Percentiles rank a stretch among this genome's conserved stretches.
Evolutionary conservation across 2,113 vertebrate genomes (phyloP).

Genomic region (Hipposideros armiger): DNA sequence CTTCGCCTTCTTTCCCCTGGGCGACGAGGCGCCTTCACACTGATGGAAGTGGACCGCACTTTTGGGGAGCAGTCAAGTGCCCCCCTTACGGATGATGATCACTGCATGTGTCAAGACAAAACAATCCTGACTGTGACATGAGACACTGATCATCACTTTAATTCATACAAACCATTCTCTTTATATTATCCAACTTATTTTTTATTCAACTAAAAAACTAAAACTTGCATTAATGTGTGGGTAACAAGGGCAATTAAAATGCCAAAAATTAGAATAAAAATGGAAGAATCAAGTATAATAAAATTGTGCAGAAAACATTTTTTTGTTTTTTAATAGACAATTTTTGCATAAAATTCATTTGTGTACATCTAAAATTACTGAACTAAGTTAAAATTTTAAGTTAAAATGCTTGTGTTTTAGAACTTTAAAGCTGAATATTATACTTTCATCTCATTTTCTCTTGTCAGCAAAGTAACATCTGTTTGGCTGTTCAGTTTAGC

Average conservation of each 20-base stretch:
- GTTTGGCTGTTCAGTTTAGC: neutral
- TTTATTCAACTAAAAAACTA: neutral
- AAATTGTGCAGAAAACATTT: neutral
- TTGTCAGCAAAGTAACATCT: neutral
- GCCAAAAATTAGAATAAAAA: neutral
- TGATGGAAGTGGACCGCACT: too few relatives aligned
- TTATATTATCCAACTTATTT: neutral
- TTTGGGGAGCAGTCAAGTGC: neutral
- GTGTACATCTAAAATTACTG: neutral
- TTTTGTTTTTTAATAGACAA: neutral
- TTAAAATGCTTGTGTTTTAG: neutral
- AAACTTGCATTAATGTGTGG: neutral
- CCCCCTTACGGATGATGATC: accelerated
- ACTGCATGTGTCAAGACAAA: neutral
- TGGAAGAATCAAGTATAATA: neutral
- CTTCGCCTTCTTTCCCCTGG: neutral
- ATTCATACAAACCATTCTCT: neutral
- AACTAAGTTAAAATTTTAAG: neutral
- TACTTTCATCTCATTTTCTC: neutral
- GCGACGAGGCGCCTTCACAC: neutral
- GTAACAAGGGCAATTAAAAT: neutral
- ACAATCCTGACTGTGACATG: accelerated
- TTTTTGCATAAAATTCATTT: neutral
- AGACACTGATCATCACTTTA: neutral
- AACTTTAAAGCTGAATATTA: neutral